Evolutionary conservation across 1,140 invertebrate species (phyloP).

Genomic region (Drosophila serrata): DNA sequence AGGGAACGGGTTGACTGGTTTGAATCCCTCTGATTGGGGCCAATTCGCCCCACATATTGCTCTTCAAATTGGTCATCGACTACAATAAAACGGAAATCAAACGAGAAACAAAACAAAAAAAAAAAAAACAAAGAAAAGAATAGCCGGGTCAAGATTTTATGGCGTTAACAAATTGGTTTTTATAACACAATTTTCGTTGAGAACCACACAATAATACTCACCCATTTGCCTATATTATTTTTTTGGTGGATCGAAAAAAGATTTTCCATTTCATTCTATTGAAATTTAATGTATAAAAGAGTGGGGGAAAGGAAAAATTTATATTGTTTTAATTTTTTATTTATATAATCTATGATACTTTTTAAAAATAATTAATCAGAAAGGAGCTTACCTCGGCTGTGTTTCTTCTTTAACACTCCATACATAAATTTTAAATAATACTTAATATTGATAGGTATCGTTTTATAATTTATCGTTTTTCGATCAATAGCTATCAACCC

Average conservation of each 20-base stretch:
- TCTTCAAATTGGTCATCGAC: conserved; percentile 80
- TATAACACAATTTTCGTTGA: conserved; percentile 73
- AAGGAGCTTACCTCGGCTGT: background rate
- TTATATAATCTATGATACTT: background rate
- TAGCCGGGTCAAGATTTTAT: conserved; percentile 63
- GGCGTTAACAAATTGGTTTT: conserved; percentile 81
- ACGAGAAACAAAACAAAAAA: conserved; percentile 24
- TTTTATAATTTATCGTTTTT: no score
- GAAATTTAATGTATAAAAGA: background rate
- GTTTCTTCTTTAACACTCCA: no score
- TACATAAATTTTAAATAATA: no score
- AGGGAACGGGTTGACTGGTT: conserved; percentile 31
- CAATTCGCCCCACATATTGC: conserved; percentile 58
- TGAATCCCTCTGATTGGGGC: conserved; percentile 46
- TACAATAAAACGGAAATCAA: conserved; percentile 57
- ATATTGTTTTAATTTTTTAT: background rate
- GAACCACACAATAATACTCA: conserved; percentile 53
- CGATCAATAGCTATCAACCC: no score
- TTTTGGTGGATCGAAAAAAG: conserved; percentile 2
- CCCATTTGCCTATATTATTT: conserved; percentile 53
- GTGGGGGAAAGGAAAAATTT: background rate
- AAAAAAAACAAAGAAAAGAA: conserved; percentile 28
- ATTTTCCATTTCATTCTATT: conserved; percentile 2
- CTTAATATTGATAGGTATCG: no score
- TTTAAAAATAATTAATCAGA: background rate